These are phyloP conservation scores for Zonitis immaculata DNA, from an alignment of 2,888 invertebrate species.

Conservation along the genomic window DNA sequence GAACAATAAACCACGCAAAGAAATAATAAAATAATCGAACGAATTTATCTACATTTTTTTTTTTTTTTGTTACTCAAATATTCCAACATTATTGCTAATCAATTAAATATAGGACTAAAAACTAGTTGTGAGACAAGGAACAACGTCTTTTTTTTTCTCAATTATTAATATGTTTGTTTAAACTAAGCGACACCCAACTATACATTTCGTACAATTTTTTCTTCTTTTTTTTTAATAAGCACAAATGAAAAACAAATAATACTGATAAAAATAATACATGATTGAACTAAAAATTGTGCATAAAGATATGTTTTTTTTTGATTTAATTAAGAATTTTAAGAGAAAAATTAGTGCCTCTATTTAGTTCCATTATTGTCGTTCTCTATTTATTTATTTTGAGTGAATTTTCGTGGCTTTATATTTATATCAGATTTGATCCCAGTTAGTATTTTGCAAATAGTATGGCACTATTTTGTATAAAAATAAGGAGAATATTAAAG, in stretches of 20 bases:
- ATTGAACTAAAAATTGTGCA: slow-evolving; percentile 9
- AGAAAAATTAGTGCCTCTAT: slow-evolving; percentile 8
- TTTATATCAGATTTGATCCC: slow-evolving; percentile 13
- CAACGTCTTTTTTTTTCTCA: slow-evolving; percentile 8
- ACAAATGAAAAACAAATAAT: not conserved
- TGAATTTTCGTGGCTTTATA: too few relatives aligned
- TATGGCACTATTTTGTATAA: not conserved
- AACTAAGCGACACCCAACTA: slow-evolving; percentile 29
- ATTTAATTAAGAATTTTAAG: not conserved
- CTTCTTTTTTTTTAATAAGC: not conserved
- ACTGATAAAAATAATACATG: slow-evolving; percentile 2
- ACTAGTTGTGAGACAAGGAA: slow-evolving; percentile 9
- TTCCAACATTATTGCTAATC: slow-evolving; percentile 18
- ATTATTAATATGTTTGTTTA: slow-evolving; percentile 5
- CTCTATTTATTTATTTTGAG: too few relatives aligned
- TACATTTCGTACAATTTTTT: slow-evolving; percentile 16
- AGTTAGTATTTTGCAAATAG: not conserved
- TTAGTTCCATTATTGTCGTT: slow-evolving; percentile 10
- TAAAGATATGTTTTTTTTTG: slow-evolving; percentile 14
- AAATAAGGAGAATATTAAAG: slow-evolving; percentile 10
- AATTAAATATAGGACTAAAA: slow-evolving; percentile 26
- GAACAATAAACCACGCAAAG: too few relatives aligned
- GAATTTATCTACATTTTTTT: not conserved
- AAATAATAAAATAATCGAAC: slow-evolving; percentile 22
- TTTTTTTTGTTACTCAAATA: too few relatives aligned